Conservation (phyloP, 1,140 invertebrate species). For the Drosophila arizonae region DNA sequence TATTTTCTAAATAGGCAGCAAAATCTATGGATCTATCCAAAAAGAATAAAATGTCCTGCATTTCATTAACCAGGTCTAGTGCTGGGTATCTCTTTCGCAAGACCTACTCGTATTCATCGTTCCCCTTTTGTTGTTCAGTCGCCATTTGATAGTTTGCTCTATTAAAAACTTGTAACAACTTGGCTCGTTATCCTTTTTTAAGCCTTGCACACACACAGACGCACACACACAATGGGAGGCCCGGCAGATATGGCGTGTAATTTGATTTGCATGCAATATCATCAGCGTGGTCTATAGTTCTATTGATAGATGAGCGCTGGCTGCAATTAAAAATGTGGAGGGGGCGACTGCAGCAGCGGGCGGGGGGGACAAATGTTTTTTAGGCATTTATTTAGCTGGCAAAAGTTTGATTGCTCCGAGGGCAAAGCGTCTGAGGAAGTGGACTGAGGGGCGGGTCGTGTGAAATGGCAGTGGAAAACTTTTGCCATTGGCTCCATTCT, state of each 20-base stretch:
- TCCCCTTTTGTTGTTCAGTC: neutral
- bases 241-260: conserved; percentile 48
- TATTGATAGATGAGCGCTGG: conserved; percentile 62
- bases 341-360: conserved; percentile 39
- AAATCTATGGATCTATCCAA: too few relatives aligned
- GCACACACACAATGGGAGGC: conserved; percentile 13
- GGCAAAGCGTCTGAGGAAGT: neutral
- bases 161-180: conserved; percentile 82
- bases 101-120: neutral
- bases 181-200: conserved; percentile 72
- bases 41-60: too few relatives aligned
- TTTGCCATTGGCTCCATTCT: conserved; percentile 32
- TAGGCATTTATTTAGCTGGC: conserved; percentile 50
- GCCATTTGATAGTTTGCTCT: conserved; percentile 49
- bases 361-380: conserved; percentile 27
- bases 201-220: conserved; percentile 5
- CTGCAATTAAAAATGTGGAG: conserved; percentile 61
- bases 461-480: conserved; percentile 37
- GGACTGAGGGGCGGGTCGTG: neutral
- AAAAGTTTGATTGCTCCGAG: conserved; percentile 64
- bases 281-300: conserved; percentile 45
- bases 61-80: neutral
- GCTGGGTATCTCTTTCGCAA: neutral
- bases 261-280: conserved; percentile 61
- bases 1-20: too few relatives aligned